phyloP scores from a whole-genome alignment of 1,140 invertebrate genomes.

The Eueides isabella region DNA sequence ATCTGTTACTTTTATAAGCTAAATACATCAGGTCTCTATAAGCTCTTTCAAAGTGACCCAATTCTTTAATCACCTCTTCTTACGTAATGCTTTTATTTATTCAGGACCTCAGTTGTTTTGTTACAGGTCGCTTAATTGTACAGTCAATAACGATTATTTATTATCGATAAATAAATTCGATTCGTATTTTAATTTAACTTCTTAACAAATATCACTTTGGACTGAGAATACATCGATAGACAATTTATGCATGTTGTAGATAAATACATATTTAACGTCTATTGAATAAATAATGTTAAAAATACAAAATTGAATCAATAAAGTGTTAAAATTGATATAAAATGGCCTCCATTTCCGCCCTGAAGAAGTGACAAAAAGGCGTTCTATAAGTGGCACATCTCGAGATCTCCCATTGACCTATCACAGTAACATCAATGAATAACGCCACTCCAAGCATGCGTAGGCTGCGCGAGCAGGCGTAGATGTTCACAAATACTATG shows the following conservation, averaged over 20 bases:
- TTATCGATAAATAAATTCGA: background rate
- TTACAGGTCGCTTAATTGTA: background rate
- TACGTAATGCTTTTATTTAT: slow-evolving; percentile 29
- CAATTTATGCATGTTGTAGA: too few species aligned
- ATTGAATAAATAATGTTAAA: background rate
- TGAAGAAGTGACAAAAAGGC: background rate
- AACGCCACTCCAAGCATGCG: slow-evolving; percentile 57
- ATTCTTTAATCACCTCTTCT: slow-evolving; percentile 33
- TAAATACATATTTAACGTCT: too few species aligned
- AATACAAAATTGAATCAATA: background rate
- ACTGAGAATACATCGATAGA: too few species aligned
- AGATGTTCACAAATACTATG: slow-evolving; percentile 41
- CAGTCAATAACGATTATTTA: background rate
- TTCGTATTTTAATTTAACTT: background rate
- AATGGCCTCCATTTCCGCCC: slow-evolving; percentile 1
- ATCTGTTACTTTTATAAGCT: slow-evolving; percentile 7
- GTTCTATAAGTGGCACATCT: slow-evolving; percentile 41
- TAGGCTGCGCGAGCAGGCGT: slow-evolving; percentile 52
- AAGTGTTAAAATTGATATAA: background rate
- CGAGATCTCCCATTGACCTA: slow-evolving; percentile 48
- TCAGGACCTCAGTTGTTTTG: slow-evolving; percentile 15
- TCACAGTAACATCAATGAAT: slow-evolving; percentile 54
- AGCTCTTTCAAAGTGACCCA: slow-evolving; percentile 26
- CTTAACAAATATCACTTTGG: background rate
- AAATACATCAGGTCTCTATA: slow-evolving; percentile 29